Evolutionary conservation across 2,888 invertebrate genomes (phyloP), one percentile per base, ranked within the genome.

Genomic region (Osmoderma eremita): DNA sequence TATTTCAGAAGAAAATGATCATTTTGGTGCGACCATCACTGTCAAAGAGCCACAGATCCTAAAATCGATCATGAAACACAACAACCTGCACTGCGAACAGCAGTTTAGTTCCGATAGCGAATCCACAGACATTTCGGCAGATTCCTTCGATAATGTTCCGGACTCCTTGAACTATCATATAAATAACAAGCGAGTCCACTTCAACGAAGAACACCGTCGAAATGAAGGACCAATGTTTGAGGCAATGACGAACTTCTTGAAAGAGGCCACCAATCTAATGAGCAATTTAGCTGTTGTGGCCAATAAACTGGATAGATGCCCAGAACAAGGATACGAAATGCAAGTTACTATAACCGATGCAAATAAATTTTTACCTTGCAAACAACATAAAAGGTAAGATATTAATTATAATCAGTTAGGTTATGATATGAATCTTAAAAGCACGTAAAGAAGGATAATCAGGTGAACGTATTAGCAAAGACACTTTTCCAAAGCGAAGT

Each of bases 211-310:
- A 30, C 63, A 30, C 6, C 30, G 70, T 5, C 30, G 42, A 3
- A 73, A 77, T 24, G 74, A 75, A 51, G 74, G 78, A 12, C 72
- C 77, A 30, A 79, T 83, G 74, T 69, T 80, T 30, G 76, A 78
- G 69, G 79, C 79, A 0, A 82, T 83, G 78, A 78, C 82, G 1
- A 77, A 77, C 36, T 83, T 84, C 69, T 75, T 83, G 65, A 80
- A 80, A 69, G 83, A 83, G 76, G 83, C 83, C 2, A 80, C 81
- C 5, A 75, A 73, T 65, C 67, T 83, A 13, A 82, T 83, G 76
- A 76, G 73, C 2, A 82, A 81, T 69, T 67, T 83, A 24, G 76
- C 74, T 6, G 72, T 74, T 30, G 76, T 76, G 3, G 75, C 79
- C 0, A 73, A 68, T 24, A 74, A 75, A 63, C 58, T 78, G 0